Percentiles rank a stretch among this genome's conserved stretches.
Conservation (phyloP, 2,797 vertebrate species). For the Acipenser oxyrinchus region DNA sequence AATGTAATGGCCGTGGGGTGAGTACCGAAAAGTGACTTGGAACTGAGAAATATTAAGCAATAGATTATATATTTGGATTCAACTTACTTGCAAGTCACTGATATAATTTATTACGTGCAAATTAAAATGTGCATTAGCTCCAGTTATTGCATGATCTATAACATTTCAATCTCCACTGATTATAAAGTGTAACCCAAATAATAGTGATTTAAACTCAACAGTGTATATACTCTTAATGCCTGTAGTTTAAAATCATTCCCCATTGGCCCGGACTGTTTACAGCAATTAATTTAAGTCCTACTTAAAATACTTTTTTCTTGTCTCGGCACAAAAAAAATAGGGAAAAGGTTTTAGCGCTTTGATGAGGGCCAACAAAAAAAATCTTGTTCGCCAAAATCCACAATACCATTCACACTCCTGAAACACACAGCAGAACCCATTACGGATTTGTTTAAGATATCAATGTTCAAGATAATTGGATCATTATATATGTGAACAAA, state of each 20-base stretch:
- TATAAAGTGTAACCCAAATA: not conserved
- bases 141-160: not conserved
- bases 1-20: constrained; percentile 82
- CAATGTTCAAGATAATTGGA: too few relatives aligned
- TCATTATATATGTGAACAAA: too few relatives aligned
- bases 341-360: constrained; percentile 38
- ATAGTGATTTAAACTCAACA: too few relatives aligned
- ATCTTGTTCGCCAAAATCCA: constrained; percentile 10
- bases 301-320: constrained; percentile 49
- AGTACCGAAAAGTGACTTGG: constrained; percentile 39
- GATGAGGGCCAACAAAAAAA: constrained; percentile 34
- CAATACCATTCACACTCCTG: not conserved
- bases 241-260: constrained; percentile 45
- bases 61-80: constrained; percentile 1
- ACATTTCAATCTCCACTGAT: not conserved
- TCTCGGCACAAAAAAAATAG: constrained; percentile 25
- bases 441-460: too few relatives aligned
- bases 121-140: too few relatives aligned
- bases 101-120: too few relatives aligned
- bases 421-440: not conserved
- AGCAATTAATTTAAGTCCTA: constrained; percentile 55
- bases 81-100: too few relatives aligned
- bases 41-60: not conserved
- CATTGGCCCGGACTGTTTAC: constrained; percentile 42
- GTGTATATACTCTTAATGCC: not conserved